Evolutionary conservation across 1,140 invertebrate genomes (phyloP), one percentile per base, ranked within the genome.

Genomic region (Calliphora vicina): DNA sequence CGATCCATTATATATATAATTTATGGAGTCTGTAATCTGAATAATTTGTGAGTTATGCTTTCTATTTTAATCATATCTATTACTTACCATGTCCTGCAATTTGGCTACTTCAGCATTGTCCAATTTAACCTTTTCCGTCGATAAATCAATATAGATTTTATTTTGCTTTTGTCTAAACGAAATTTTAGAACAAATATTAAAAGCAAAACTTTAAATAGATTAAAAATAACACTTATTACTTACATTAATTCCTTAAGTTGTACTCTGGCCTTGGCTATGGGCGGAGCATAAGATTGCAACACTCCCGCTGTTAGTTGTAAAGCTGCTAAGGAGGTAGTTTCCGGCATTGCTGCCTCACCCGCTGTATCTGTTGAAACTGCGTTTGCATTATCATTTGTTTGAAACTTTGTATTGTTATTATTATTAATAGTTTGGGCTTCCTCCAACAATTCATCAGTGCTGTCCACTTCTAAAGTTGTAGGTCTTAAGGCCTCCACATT

Each of bases 71-170:
- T 35, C 29, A 4, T 35, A 4, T 67, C 23, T 43, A n/a, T 29
- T 23, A 78, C 80, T 83, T 76, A 89, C 88, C 87, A 90, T 89
- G 23, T 90, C 87, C 57, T 86, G 87, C 13, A 90, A 26, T 42
- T 85, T 86, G 17, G 85, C 83, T 29, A 90, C 84, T n/a, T 90
- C 86, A 80, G 83, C 84, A 81, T 88, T 87, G 80, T 88, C 88
- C 15, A 88, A 82, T 57, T 89, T 90, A 82, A 84, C 89, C 83
- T 90, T 90, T 35, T 90, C 88, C 50, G 86, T 86, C 17, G 88
- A 89, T 50, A 90, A 76, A 72, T 90, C 88, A 57, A 90, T 88
- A 82, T 90, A 90, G 50, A 89, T 87, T 85, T 90, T 90, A 71
- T 90, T 90, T 73, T 90, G 88, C 26, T 87, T 89, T 8, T 86